Conservation (phyloP, 2,113 vertebrate species). For the Phalacrocorax aristotelis region DNA sequence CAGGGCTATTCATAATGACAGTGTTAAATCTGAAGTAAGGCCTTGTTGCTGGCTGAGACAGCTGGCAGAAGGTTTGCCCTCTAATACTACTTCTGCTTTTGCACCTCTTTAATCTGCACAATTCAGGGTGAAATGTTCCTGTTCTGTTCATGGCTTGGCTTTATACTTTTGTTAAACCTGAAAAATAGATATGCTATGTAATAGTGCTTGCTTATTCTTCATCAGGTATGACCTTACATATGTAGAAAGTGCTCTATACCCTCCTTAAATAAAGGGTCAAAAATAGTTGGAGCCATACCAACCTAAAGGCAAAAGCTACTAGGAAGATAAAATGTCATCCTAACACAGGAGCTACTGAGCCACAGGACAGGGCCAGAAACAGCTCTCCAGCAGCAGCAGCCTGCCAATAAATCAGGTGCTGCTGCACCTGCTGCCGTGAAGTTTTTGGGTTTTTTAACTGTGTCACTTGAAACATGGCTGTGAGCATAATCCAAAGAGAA, state of each 20-base stretch:
- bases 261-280: not conserved
- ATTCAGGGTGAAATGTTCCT: not conserved
- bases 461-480: not conserved
- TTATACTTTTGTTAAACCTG: not conserved
- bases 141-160: not conserved
- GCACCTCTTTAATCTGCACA: not conserved
- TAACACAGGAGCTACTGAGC: not conserved
- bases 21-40: not conserved
- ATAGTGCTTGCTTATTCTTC: not conserved
- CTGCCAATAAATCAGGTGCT: not conserved
- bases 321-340: not conserved
- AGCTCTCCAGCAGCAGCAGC: not conserved
- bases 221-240: not conserved
- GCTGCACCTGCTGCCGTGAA: not conserved
- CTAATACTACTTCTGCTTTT: not conserved
- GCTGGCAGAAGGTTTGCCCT: not conserved
- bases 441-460: not conserved
- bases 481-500: not conserved
- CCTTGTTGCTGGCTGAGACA: not conserved
- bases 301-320: not conserved
- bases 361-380: not conserved
- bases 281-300: not conserved
- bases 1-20: not conserved
- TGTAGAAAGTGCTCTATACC: not conserved
- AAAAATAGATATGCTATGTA: not conserved